Conservation (phyloP, 2,797 vertebrate species). For the Paguma larvata region DNA sequence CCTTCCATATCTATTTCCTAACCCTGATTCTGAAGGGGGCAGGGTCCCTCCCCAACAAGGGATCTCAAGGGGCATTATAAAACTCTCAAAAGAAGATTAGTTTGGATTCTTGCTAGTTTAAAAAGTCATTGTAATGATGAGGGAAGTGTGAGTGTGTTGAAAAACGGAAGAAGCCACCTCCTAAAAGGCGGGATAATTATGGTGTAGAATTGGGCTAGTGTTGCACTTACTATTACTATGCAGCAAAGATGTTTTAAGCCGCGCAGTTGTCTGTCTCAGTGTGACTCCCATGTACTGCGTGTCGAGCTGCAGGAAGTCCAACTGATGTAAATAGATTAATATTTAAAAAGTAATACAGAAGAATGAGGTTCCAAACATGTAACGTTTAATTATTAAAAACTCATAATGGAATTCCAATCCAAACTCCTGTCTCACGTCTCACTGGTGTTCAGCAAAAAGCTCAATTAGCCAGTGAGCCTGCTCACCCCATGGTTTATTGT, state of each 20-base stretch:
- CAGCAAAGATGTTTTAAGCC: slow-evolving; percentile 78
- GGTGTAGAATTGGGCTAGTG: not conserved
- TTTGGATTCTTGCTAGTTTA: slow-evolving; percentile 58
- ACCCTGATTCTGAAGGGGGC: not conserved
- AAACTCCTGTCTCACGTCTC: slow-evolving; percentile 81
- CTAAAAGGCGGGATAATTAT: not conserved
- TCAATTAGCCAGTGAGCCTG: slow-evolving; percentile 80
- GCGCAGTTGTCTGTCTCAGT: slow-evolving; percentile 75
- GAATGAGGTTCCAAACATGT: slow-evolving; percentile 90
- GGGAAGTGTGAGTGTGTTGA: not conserved
- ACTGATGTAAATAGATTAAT: slow-evolving; percentile 91
- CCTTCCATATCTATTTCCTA: slow-evolving; percentile 40
- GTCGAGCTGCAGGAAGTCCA: slow-evolving; percentile 86
- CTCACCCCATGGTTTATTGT: slow-evolving; percentile 45
- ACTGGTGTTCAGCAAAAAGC: slow-evolving; percentile 82
- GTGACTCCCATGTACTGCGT: slow-evolving; percentile 83
- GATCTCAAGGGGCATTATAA: not conserved
- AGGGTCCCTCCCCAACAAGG: not conserved
- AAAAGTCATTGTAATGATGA: not conserved
- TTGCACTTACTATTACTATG: slow-evolving; percentile 53
- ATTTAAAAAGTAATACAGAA: slow-evolving; percentile 91
- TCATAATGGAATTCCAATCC: slow-evolving; percentile 89
- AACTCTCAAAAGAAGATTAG: slow-evolving; percentile 39
- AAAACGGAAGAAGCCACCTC: not conserved
- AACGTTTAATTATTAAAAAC: slow-evolving; percentile 90